Base-by-base conservation (phyloP, 2,888 invertebrate genomes). In the Eupithecia inturbata region DNA sequence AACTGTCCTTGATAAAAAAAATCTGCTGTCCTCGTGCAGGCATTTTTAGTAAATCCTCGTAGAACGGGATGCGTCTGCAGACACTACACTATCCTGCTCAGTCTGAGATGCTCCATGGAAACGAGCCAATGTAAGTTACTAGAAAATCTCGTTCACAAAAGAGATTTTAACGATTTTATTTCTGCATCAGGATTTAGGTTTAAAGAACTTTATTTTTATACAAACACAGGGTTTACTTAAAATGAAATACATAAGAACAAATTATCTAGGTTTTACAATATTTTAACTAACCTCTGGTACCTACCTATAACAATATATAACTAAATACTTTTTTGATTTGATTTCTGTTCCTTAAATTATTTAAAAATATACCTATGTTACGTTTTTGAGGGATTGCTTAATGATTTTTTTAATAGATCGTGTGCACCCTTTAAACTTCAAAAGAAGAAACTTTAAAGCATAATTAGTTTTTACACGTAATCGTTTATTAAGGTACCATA, bases 81-180 rank as follows among this genome's bases (percentile, higher is more conserved):
- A 62, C 62, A 64, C n/a, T 3, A 64, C 63, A 33, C 10, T 64
- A n/a, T 36, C 26, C 22, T 7, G n/a, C 72, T 28, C 62, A 53
- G 19, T 64, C 71, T 74, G 72, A 75, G 70, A 77, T 39, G 69
- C 67, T 82, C 70, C 78, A 80, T 79, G 68, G 66, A 72, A 49
- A 26, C n/a, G 31, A 66, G 69, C 70, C 75, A 67, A 77, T 77
- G 68, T 67, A 78, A 79, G 80, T 81, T 78, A 76, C 66, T 41
- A 72, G 33, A 70, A 76, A 77, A 75, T 78, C 26, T 77, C 74
- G 78, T 67, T 71, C 60, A 68, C 68, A 66, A n/a, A 31, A 62
- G 31, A 12, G 63, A n/a, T n/a, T 64, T 36, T 36, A 64, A 19
- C 19, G 12, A 28, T 33, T 31, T 60, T 60, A 60, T 60, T 60